Evolutionary conservation across 2,113 vertebrate genomes (phyloP), one percentile per base, ranked within the genome.

Genomic region (Bos indicus): DNA sequence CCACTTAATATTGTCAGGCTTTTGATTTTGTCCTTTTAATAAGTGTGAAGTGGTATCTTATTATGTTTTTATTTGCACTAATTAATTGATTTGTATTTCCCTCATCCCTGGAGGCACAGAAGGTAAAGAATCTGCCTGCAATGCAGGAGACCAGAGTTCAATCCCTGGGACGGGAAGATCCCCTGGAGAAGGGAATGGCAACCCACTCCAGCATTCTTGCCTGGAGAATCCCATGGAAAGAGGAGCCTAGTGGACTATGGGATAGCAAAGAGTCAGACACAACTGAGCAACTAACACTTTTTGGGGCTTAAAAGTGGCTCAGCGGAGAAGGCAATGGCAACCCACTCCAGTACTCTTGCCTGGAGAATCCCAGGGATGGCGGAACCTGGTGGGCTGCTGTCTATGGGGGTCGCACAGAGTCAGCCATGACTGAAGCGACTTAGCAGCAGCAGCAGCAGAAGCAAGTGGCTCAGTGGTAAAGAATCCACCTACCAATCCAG

Each of bases 61-160:
- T 8, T 43, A 46, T 59, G 46, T 91, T 84, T 91, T 93, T 26
- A 36, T 82, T 90, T 97, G 36, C 10, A 23, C 25, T 25, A 74
- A 77, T 48, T 62, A 13, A 60, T 21, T 88, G 67, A 83, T 77
- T 89, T 95, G n/a, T 17, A 36, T 78, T 62, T 95, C 33, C 14
- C 60, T 57, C 16, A 71, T 71, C n/a, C n/a, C n/a, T 71, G n/a
- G 64, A 36, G n/a, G 64, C 17, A 21, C 64, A 36, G 64, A 71
- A 36, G n/a, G n/a, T 71, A 36, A 71, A 71, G n/a, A 36, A 71
- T 71, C 64, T 71, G 64, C 64, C 64, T 71, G 64, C 10, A 71
- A 11, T 71, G 64, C 4, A 36, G n/a, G 64, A 36, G n/a, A 36
- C 19, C n/a, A 71, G 64, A 71, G n/a, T 71, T 36, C 64, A 71